Conservation (phyloP, 2,797 vertebrate species). For the Allobates femoralis region DNA sequence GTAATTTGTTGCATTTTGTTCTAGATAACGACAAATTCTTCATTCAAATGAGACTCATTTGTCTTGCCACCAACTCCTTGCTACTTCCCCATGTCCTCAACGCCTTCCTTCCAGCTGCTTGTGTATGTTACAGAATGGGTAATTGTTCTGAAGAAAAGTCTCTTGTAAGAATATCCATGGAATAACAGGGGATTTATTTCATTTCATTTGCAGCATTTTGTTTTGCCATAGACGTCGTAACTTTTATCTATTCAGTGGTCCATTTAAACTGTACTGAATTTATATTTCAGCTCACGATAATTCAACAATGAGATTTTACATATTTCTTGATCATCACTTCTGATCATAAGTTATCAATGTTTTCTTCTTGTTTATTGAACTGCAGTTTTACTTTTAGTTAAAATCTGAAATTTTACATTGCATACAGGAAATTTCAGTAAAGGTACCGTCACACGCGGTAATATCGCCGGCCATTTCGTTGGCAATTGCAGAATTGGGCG, state of each 20-base stretch:
- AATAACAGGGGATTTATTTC: conserved; percentile 17
- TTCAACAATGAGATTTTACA: not conserved
- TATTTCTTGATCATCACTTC: not conserved
- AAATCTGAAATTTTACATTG: no score
- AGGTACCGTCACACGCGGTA: no score
- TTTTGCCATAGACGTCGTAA: not conserved
- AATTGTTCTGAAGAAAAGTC: conserved; percentile 31
- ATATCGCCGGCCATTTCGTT: no score
- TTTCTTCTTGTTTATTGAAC: not conserved
- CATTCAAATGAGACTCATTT: conserved; percentile 58
- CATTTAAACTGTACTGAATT: not conserved
- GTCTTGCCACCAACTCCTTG: conserved; percentile 45
- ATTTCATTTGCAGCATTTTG: conserved; percentile 14
- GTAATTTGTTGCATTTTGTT: conserved; percentile 55
- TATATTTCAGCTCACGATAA: no score
- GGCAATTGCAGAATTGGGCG: no score
- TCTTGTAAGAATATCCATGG: conserved; percentile 5
- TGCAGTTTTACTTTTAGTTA: not conserved
- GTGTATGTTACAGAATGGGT: conserved; percentile 15
- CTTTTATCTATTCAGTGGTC: not conserved
- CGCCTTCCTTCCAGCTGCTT: conserved; percentile 44
- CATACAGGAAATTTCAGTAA: no score
- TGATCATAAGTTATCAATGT: not conserved
- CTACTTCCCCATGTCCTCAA: conserved; percentile 1
- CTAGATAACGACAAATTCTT: conserved; percentile 54